Evolutionary conservation across 2,888 invertebrate species (phyloP), one percentile per base, ranked within the genome.

Genomic region (Orthosia incerta): DNA sequence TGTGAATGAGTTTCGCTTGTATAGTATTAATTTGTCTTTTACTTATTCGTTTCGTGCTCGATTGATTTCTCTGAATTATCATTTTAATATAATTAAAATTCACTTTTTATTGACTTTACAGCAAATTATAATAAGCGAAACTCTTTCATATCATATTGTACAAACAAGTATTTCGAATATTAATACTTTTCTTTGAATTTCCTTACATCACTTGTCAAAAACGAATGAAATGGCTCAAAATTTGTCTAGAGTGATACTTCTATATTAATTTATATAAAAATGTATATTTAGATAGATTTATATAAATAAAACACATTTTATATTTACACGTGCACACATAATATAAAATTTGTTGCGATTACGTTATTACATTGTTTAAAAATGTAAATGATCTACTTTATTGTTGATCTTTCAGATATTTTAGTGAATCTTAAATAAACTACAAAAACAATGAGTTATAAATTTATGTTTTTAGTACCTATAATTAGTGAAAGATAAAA

Each of bases 341-440:
- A 45, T 74, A 68, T 70, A 71, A 73, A 55, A 66, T 60, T 62
- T 70, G 76, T 75, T 80, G 71, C 53, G 78, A 74, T 75, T 65
- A 65, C 82, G 72, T 77, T 83, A 78, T 82, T 80, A 79, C 74
- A 69, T 69, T 79, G 74, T 83, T 81, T 79, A 62, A 67, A 68
- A 45, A 71, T 80, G 57, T 71, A 75, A 79, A 79, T 74, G 79
- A 86, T 87, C 82, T 86, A 86, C 88, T 79, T 78, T 71, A 59
- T 53, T 87, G 88, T 90, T 90, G 88, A 86, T 85, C 85, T 84
- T 87, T 85, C 75, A 87, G 85, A 87, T 89, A 88, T 89, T 88
- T 87, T 87, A 89, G 84, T 73, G 85, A 87, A 88, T 88, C 87
- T 87, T 85, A 74, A 64, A 74, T 76, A 76, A 71, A 65, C 75